phyloP scores from a whole-genome alignment of 2,113 vertebrate genomes.

The Hypocryptadius cinnamomeus region DNA sequence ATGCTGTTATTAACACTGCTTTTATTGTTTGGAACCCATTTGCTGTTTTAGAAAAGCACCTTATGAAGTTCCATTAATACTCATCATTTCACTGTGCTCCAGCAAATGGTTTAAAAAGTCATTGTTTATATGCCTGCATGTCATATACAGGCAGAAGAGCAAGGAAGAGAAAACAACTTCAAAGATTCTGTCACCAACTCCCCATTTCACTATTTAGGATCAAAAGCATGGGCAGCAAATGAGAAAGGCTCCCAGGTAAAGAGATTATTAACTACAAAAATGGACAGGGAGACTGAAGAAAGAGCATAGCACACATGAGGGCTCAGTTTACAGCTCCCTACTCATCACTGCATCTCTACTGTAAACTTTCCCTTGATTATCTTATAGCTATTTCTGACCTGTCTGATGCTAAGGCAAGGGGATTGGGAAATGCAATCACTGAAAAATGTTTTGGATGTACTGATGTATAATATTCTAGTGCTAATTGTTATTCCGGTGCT shows the following conservation, averaged over 20 bases:
- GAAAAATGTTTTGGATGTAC: background rate
- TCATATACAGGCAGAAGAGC: background rate
- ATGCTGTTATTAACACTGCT: background rate
- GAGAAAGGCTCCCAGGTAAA: conserved; percentile 21
- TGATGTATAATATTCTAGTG: background rate
- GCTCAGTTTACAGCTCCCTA: background rate
- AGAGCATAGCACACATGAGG: background rate
- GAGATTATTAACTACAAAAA: background rate
- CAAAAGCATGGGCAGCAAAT: background rate
- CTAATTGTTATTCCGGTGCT: background rate
- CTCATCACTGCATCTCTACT: background rate
- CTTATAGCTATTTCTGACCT: background rate
- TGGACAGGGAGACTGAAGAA: background rate
- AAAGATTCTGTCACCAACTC: conserved; percentile 8
- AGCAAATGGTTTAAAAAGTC: background rate
- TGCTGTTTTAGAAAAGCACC: background rate
- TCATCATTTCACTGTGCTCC: background rate
- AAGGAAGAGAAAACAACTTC: background rate
- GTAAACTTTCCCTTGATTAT: background rate
- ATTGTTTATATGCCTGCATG: background rate
- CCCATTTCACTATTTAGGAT: background rate
- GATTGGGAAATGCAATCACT: background rate
- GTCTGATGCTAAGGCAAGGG: background rate
- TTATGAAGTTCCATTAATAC: background rate
- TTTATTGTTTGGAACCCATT: background rate